Conservation (phyloP, 2,888 invertebrate species). For the Neoitamus cyanurus region DNA sequence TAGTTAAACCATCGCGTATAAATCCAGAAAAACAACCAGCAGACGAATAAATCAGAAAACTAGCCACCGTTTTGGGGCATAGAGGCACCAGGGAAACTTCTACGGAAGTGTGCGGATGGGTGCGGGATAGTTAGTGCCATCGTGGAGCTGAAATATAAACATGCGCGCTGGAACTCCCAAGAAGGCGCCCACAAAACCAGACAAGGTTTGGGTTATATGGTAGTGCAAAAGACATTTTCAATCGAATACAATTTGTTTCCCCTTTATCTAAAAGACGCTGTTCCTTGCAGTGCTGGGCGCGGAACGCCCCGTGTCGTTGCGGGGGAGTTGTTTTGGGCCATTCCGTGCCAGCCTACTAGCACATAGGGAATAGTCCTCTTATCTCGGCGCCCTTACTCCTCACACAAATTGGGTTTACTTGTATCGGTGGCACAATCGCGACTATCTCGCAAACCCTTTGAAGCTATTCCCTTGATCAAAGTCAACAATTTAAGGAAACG, state of each 20-base stretch:
- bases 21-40: background rate
- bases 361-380: background rate
- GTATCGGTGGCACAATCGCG: background rate
- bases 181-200: background rate
- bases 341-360: background rate
- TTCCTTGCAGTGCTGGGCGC: background rate
- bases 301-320: background rate
- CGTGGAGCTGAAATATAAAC: too few relatives aligned
- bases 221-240: slow-evolving; percentile 14
- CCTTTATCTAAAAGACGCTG: slow-evolving; percentile 11
- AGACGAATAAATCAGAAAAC: background rate
- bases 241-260: slow-evolving; percentile 5
- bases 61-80: background rate
- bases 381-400: background rate
- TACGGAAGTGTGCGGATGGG: background rate
- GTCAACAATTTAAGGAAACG: slow-evolving; percentile 16
- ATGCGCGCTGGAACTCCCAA: background rate
- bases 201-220: background rate
- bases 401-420: background rate
- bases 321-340: background rate
- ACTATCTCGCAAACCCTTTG: background rate
- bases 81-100: background rate
- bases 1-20: background rate
- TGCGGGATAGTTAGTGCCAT: background rate
- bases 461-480: slow-evolving; percentile 13